A percentile compares a stretch with the other conserved stretches of the same genome.
phyloP scores from a whole-genome alignment of 2,113 vertebrate species.

The Sturnira hondurensis region DNA sequence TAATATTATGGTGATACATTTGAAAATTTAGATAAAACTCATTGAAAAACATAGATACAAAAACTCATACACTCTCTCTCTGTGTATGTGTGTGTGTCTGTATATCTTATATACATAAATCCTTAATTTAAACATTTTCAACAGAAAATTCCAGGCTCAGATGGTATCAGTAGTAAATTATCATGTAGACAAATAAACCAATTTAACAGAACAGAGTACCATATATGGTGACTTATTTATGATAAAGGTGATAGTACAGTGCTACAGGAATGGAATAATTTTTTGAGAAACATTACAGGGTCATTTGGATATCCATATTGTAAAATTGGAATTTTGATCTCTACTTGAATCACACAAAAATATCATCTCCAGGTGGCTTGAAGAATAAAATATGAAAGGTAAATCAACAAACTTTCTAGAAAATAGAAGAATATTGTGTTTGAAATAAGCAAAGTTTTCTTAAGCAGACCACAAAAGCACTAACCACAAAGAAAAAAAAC shows the following conservation, averaged over 20 bases:
- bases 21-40: not conserved
- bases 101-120: not conserved
- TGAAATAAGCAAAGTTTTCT: not conserved
- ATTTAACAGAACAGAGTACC: not conserved
- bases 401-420: not conserved
- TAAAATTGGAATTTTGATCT: not conserved
- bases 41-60: not conserved
- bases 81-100: not conserved
- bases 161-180: not conserved
- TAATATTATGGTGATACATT: not conserved
- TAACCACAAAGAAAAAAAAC: not conserved
- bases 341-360: not conserved
- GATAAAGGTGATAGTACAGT: not conserved
- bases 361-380: not conserved
- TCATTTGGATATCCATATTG: not conserved
- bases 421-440: not conserved
- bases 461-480: not conserved
- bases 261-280: not conserved
- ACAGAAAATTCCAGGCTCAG: not conserved
- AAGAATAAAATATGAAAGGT: not conserved
- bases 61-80: not conserved
- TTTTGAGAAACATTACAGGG: not conserved
- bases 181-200: not conserved
- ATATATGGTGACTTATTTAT: not conserved
- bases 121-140: not conserved